These are phyloP conservation scores for Yponomeuta malinellus DNA, from an alignment of 2,888 invertebrate species.

Conservation along the genomic window DNA sequence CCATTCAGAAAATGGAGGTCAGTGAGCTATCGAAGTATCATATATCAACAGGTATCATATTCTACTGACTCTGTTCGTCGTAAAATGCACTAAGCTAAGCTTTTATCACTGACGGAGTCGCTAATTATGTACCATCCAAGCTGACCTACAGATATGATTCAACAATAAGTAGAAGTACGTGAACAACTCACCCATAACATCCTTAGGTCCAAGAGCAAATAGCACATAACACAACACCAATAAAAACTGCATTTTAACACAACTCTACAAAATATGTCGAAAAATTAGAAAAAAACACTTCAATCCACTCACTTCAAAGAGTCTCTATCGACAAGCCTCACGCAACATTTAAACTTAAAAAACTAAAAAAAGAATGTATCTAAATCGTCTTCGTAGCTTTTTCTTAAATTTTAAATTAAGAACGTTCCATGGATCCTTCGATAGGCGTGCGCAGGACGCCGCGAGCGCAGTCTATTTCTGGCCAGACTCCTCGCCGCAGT, in stretches of 20 bases:
- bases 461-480: constrained; percentile 64
- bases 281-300: background rate
- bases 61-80: background rate
- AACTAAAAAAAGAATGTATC: background rate
- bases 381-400: background rate
- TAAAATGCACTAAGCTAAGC: background rate
- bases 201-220: background rate
- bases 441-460: constrained; percentile 39
- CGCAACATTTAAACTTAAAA: constrained; percentile 7
- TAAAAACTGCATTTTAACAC: constrained; percentile 5
- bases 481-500: constrained; percentile 39
- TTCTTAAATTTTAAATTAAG: constrained; percentile 31
- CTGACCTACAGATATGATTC: background rate
- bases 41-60: background rate
- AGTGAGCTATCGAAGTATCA: background rate
- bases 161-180: background rate
- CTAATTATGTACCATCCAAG: constrained; percentile 6
- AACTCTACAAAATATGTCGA: background rate
- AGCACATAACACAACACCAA: constrained; percentile 8
- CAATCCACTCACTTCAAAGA: background rate
- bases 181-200: constrained; percentile 30
- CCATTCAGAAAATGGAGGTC: background rate
- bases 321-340: constrained; percentile 8
- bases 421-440: constrained; percentile 45
- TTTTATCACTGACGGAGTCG: background rate